phyloP scores from a whole-genome alignment of 37 sponge, comb jelly and placozoan genomes.

The Oopsacas minuta region DNA sequence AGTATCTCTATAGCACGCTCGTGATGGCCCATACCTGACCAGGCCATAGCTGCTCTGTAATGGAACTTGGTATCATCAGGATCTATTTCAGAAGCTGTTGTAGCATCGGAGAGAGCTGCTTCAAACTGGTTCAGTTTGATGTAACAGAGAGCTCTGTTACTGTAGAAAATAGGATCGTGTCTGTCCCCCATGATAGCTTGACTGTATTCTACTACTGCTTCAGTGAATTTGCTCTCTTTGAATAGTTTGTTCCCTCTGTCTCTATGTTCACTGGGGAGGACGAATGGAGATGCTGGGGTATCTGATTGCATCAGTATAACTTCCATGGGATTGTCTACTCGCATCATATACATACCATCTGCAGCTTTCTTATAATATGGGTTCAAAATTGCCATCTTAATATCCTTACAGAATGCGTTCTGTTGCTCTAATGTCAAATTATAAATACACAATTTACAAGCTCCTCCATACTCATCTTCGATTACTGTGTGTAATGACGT shows the following conservation, averaged over 20 bases:
- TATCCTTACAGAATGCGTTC: not conserved
- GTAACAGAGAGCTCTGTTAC: slow-evolving; percentile 29
- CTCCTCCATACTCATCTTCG: not conserved
- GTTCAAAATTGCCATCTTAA: not conserved
- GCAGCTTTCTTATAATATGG: not conserved
- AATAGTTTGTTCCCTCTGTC: not conserved
- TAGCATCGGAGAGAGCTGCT: slow-evolving; percentile 23
- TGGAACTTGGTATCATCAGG: not conserved
- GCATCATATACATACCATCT: not conserved
- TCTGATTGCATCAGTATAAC: not conserved
- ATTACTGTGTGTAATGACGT: not conserved
- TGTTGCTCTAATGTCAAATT: not conserved
- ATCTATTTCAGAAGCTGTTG: slow-evolving; percentile 18
- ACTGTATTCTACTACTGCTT: not conserved
- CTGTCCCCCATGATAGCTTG: not conserved
- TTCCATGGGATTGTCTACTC: not conserved
- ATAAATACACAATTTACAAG: not conserved
- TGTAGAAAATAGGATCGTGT: slow-evolving; percentile 11
- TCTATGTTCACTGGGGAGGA: not conserved
- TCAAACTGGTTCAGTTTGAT: slow-evolving; percentile 8
- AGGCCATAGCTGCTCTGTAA: not conserved
- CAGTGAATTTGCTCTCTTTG: too few relatives aligned
- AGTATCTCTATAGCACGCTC: not conserved
- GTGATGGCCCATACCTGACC: not conserved
- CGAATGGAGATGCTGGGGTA: not conserved